A percentile compares a stretch with the other conserved stretches of the same genome.
phyloP scores from a whole-genome alignment of 2,113 vertebrate genomes.

The Plecturocebus donacophilus region DNA sequence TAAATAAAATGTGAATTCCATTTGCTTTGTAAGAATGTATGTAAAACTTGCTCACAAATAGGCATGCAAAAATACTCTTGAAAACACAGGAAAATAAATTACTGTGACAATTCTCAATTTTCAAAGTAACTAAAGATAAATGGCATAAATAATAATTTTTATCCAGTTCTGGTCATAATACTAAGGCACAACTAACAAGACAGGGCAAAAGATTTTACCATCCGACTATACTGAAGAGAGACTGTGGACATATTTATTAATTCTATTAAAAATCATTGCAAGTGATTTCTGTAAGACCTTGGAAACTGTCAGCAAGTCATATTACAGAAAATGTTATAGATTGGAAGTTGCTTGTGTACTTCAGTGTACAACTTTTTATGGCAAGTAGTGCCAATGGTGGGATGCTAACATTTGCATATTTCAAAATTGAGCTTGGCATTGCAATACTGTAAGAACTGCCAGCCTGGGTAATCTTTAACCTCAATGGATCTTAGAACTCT shows the following conservation, averaged over 20 bases:
- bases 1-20: conserved; percentile 66
- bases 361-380: not conserved
- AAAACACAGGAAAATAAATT: conserved; percentile 71
- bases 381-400: not conserved
- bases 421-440: not conserved
- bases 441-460: not conserved
- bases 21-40: conserved; percentile 54
- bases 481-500: not conserved
- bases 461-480: not conserved
- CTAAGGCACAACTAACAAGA: conserved; percentile 46
- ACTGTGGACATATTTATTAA: conserved; percentile 20
- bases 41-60: conserved; percentile 69
- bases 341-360: not conserved
- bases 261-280: not conserved
- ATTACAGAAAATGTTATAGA: not conserved
- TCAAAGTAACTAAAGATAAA: conserved; percentile 62
- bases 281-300: not conserved
- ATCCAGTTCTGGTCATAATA: conserved; percentile 45
- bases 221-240: not conserved
- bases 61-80: conserved; percentile 65
- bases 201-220: not conserved
- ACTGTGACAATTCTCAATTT: conserved; percentile 71
- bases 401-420: not conserved
- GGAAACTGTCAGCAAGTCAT: not conserved
- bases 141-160: conserved; percentile 75